Base-by-base conservation (phyloP, 37 sponge, comb jelly and placozoan genomes). In the Cliona cf. orientalis region DNA sequence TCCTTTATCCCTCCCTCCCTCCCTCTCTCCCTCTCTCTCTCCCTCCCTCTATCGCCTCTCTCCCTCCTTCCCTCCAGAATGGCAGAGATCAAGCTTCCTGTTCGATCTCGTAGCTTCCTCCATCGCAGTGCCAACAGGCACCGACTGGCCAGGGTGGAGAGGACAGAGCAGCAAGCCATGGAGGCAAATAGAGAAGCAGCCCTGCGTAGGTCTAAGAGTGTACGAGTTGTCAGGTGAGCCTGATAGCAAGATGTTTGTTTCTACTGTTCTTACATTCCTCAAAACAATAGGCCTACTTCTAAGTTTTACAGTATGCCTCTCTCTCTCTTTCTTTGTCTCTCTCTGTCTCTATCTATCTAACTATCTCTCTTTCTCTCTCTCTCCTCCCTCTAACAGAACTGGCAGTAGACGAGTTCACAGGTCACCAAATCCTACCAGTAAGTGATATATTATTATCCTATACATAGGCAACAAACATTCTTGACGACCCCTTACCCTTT, bases 121-220 rank as follows among this genome's bases (percentile, higher is more conserved):
- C 63, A 28, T 11, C 63, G 63, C 1, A 17, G 44, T 5, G 57
- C 44, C 1, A 40, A 2, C 41, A 28, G 4, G 58, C 62, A 37
- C 1, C 32, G 11, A 3, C 2, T 35, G 6, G 11, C 26, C 32
- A 23, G 53, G 2, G 58, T 23, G 69, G 77, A 58, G 33, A 46
- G 83, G 19, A 86, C 87, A 31, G 83, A 86, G 78, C 65, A 41
- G 6, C 82, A 91, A 42, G 83, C 76, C 7, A 63, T 82, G 34
- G 76, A 91, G 38, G 86, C 63, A 14, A 78, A 46, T 46, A 86
- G 61, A 67, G 71, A 56, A 23, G 29, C 62, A 36, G 83, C 74
- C 2, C 58, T 80, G 58, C 66, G 80, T 41, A 32, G 81, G 58
- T 69, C 67, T 26, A 71, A 60, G 43, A 84, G 83, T 43, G 26